Evolutionary conservation across 2,113 vertebrate species (phyloP), one percentile per base, ranked within the genome.

Genomic region (Puntigrus tetrazona): DNA sequence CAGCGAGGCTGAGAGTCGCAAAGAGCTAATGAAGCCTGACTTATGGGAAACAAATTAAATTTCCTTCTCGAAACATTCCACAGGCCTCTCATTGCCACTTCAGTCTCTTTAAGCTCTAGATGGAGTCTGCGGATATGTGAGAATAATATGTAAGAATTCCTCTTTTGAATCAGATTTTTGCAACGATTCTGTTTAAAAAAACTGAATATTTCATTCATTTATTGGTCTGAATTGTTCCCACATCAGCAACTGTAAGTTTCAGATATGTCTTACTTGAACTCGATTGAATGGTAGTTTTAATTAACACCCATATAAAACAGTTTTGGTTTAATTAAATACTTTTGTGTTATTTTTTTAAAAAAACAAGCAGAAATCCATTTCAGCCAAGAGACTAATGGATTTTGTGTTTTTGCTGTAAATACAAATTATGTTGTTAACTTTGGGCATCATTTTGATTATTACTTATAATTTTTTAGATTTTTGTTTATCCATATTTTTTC

Each of bases 21-120:
- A 34, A 77, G 81, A 88, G 88, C 75, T 78, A 34, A 89, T 84
- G 55, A 77, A 78, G 59, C 76, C 63, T 77, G 70, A 88, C 82
- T 87, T 86, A 86, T 84, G 84, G 65, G 87, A 57, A 22, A 87
- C 84, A 67, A 86, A 89, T 86, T 65, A 13, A 63, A 87, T 41
- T 82, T 77, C 67, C 11, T 41, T 65, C 59, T 80, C 69, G 59
- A 72, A 41, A 72, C 52, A 61, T 84, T 86, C 34, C 78, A 27
- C 25, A 81, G 2, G n/a, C 11, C 31, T 13, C 43, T 52, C 78
- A 25, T 72, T 50, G 43, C 57, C 88, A 86, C 73, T 73, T 84
- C 34, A 83, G 13, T 31, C 29, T 38, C 6, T 83, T 72, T 55
- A n/a, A 25, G n/a, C 18, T 84, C 76, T 75, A 70, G 74, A 87